Evolutionary conservation across 2,113 vertebrate genomes (phyloP).

Genomic region (Oncorhynchus kisutch): DNA sequence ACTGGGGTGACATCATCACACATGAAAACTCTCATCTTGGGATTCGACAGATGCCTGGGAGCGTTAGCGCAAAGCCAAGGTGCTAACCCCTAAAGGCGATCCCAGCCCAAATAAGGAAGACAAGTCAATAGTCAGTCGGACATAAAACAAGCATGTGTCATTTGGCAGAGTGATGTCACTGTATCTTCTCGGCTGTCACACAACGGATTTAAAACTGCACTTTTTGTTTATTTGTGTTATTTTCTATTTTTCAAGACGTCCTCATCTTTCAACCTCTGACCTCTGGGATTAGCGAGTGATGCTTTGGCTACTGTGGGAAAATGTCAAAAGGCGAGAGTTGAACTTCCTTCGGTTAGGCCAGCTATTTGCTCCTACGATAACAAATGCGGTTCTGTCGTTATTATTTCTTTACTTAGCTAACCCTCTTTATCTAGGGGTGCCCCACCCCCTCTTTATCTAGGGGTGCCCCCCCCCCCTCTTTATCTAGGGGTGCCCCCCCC

Average conservation of each 20-base stretch:
- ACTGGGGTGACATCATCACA: conserved; percentile 63
- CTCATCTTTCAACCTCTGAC: conserved; percentile 10
- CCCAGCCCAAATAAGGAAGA: conserved; percentile 2
- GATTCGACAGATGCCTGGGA: conserved; percentile 2
- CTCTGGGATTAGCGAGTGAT: conserved; percentile 27
- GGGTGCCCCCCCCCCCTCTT: conserved; percentile 46
- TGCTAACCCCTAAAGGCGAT: not conserved
- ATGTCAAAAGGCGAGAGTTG: conserved; percentile 37
- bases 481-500: conserved; percentile 54
- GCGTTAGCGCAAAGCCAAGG: conserved; percentile 15
- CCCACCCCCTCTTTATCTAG: conserved; percentile 51
- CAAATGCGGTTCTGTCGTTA: conserved; percentile 56
- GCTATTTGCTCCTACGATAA: conserved; percentile 61
- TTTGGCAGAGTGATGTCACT: not conserved
- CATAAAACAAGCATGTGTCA: not conserved
- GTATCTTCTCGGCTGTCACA: not conserved
- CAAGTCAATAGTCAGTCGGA: conserved; percentile 35
- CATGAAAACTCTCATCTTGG: conserved; percentile 29
- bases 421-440: conserved; percentile 58
- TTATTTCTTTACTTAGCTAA: conserved; percentile 61
- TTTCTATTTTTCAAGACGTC: conserved; percentile 29
- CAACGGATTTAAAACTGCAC: conserved; percentile 16
- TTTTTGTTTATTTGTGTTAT: conserved; percentile 28
- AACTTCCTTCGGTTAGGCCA: conserved; percentile 49
- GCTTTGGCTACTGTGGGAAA: conserved; percentile 59